Percentiles rank a stretch among this genome's conserved stretches.
Conservation (phyloP, 2,888 invertebrate species). For the Drosophila meridionalis region DNA sequence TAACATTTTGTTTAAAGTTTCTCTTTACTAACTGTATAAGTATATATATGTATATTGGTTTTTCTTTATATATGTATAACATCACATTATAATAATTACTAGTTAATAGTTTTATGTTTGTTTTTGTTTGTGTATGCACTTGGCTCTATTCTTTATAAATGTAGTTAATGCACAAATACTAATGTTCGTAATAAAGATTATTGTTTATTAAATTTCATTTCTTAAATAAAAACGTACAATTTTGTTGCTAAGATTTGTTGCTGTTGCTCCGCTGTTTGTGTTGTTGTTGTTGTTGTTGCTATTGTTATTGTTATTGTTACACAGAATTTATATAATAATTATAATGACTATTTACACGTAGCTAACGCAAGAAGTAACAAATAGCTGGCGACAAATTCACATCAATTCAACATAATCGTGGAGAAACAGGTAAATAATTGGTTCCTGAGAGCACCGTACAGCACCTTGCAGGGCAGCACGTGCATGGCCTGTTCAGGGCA, state of each 20-base stretch:
- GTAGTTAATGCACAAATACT: slow-evolving; percentile 64
- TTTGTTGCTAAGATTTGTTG: slow-evolving; percentile 24
- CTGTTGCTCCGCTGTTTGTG: neutral
- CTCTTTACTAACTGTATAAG: slow-evolving; percentile 31
- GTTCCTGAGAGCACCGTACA: slow-evolving; percentile 13
- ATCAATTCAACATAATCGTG: slow-evolving; percentile 16
- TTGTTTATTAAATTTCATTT: slow-evolving; percentile 31
- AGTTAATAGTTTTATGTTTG: slow-evolving; percentile 66
- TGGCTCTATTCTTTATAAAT: slow-evolving; percentile 54
- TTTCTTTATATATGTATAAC: slow-evolving; percentile 63
- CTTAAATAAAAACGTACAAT: slow-evolving; percentile 44
- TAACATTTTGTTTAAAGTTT: slow-evolving; percentile 65
- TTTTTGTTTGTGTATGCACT: slow-evolving; percentile 26
- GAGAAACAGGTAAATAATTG: slow-evolving; percentile 26
- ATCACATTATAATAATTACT: slow-evolving; percentile 83
- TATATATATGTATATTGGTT: slow-evolving; percentile 26
- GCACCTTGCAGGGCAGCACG: slow-evolving; percentile 37
- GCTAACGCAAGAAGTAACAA: slow-evolving; percentile 18
- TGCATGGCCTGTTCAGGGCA: slow-evolving; percentile 26
- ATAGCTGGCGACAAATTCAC: slow-evolving; percentile 18
- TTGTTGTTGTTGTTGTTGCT: slow-evolving; percentile 1
- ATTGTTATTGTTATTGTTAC: slow-evolving; percentile 21
- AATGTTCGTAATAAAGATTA: slow-evolving; percentile 76
- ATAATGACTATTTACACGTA: slow-evolving; percentile 75
- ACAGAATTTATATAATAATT: slow-evolving; percentile 59